A percentile compares a stretch with the other conserved stretches of the same genome.
Evolutionary conservation across 2,888 invertebrate genomes (phyloP).

Genomic region (Rhopalosiphum nymphaeae): DNA sequence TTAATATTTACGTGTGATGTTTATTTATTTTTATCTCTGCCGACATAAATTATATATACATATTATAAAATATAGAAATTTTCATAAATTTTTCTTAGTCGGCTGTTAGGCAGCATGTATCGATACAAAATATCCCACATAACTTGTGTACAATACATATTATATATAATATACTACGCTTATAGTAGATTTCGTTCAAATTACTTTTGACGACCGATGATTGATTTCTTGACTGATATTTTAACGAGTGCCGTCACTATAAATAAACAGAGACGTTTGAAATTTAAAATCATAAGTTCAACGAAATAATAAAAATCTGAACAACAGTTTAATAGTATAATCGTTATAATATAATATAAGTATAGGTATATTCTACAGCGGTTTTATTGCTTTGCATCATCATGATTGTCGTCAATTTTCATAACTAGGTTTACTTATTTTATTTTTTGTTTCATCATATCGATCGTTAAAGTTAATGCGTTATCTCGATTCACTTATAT

Average conservation of each 20-base stretch:
- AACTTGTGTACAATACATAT: too few species aligned
- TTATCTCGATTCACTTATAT: not conserved
- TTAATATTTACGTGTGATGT: not conserved
- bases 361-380: not conserved
- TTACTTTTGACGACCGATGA: not conserved
- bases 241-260: not conserved
- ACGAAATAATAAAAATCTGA: slow-evolving; percentile 24
- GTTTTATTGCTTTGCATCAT: slow-evolving; percentile 28
- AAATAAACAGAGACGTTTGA: not conserved
- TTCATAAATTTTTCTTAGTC: not conserved
- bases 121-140: not conserved
- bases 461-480: slow-evolving; percentile 31
- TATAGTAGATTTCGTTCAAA: not conserved
- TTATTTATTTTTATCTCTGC: not conserved
- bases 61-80: not conserved
- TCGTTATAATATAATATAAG: not conserved
- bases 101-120: not conserved
- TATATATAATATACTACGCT: not conserved
- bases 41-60: not conserved
- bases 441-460: slow-evolving; percentile 19
- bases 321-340: slow-evolving; percentile 16
- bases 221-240: slow-evolving; percentile 26
- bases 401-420: not conserved
- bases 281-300: slow-evolving; percentile 4
- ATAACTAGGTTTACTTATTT: slow-evolving; percentile 25